Evolutionary conservation across 2,797 vertebrate genomes (phyloP).

Genomic region (Onychomys leucogaster): DNA sequence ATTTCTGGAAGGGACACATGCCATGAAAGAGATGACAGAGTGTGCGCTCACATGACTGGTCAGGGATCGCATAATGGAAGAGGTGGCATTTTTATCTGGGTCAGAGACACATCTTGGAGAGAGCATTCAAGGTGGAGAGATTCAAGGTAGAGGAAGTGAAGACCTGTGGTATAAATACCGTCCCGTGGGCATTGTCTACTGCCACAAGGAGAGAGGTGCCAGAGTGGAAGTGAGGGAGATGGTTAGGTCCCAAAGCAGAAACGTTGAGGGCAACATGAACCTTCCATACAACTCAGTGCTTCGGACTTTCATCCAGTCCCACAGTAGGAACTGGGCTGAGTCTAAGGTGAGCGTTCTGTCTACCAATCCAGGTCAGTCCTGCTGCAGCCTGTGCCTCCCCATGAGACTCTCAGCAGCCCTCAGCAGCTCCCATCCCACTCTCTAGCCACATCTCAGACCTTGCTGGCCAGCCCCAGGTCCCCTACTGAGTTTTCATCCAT

Average conservation of each 20-base stretch:
- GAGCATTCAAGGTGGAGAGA: not conserved
- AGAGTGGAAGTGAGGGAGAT: accelerated
- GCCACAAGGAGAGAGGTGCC: not conserved
- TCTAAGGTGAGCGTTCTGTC: not conserved
- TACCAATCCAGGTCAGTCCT: not conserved
- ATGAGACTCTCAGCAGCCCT: not conserved
- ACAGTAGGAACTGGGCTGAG: not conserved
- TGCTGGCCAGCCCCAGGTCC: not conserved
- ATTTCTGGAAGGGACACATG: not conserved
- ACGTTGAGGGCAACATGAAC: no score
- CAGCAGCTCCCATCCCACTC: not conserved
- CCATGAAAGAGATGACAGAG: not conserved
- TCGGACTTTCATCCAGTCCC: not conserved
- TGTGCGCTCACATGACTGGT: not conserved
- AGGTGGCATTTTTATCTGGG: not conserved
- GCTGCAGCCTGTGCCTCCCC: not conserved
- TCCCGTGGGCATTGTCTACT: accelerated
- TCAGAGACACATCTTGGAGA: not conserved
- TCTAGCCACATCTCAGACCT: not conserved
- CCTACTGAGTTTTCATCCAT: not conserved
- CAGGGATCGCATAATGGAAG: not conserved
- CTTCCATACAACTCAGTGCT: no score
- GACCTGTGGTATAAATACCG: not conserved
- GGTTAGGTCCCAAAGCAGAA: not conserved
- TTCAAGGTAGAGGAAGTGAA: not conserved